Evolutionary conservation across 2,888 invertebrate species (phyloP), one percentile per base, ranked within the genome.

Genomic region (Thelaira solivaga): DNA sequence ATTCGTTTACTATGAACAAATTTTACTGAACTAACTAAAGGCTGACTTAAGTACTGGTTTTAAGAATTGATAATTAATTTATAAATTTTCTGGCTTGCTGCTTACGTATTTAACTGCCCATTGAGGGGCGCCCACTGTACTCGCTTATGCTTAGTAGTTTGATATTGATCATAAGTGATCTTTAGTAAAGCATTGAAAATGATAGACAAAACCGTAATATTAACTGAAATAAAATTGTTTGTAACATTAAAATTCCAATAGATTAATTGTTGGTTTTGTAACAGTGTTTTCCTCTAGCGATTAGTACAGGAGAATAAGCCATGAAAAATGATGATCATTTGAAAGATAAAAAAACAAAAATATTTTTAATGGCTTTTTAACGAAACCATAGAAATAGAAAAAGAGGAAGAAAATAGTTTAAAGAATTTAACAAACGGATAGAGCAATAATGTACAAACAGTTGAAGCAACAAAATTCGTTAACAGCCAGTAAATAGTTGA

Each of bases 301-400:
- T 78, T 78, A 78, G 59, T 72, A 45, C 8, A 55, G 11, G 47
- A 62, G 34, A 59, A 72, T n/a, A 53, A 45, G 59, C 61, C 74
- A 78, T 74, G 78, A 78, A 74, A 78, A 69, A 61, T 78, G 78
- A 74, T 78, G 73, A 78, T 69, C 78, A 69, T 41, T 51, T 53
- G n/a, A 22, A 39, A 69, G 73, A 78, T 74, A 61, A 69, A 53
- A 68, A 78, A 34, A 34, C n/a, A n/a, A n/a, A n/a, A 10, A 43
- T 39, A 36, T 51, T 73, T 73, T 73, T 78, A 74, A 74, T 69
- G 78, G 55, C 59, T 74, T 65, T 78, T 59, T 59, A 74, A 68
- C 57, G 71, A 57, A 49, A 68, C 34, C 16, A 24, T 51, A 39
- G 20, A 55, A 41, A 49, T 51, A 18, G 26, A 41, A 43, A 20